phyloP scores from a whole-genome alignment of 2,113 vertebrate genomes.

The Chloropsis hardwickii region DNA sequence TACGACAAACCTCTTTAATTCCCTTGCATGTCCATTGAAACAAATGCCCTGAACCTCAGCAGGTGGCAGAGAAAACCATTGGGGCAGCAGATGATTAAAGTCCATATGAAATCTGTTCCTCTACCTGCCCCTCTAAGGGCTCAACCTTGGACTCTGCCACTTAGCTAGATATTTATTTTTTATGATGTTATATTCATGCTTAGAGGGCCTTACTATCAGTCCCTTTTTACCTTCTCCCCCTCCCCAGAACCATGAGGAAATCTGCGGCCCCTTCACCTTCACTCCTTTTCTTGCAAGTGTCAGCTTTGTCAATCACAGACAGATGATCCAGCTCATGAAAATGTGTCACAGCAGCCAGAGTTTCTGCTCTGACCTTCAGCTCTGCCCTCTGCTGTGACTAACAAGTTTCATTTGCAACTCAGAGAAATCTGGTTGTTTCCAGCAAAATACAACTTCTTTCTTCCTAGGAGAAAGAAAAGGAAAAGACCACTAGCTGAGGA shows the following conservation, averaged over 20 bases:
- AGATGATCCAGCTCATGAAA: conserved; percentile 66
- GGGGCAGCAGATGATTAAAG: background rate
- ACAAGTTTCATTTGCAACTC: conserved; percentile 66
- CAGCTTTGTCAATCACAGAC: conserved; percentile 69
- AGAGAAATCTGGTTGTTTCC: conserved; percentile 52
- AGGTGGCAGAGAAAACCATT: background rate
- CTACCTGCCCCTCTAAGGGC: background rate
- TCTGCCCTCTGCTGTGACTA: conserved; percentile 67
- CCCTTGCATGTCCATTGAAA: background rate
- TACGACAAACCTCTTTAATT: background rate
- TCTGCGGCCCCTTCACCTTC: conserved; percentile 54
- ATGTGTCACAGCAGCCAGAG: conserved; percentile 53
- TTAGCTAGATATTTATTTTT: conserved; percentile 1
- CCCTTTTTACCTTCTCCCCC: background rate
- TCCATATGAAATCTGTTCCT: background rate
- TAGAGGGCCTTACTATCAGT: background rate
- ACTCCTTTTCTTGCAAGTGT: conserved; percentile 49
- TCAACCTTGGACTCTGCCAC: background rate
- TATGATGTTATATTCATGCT: conserved; percentile 8
- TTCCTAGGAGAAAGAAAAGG: background rate
- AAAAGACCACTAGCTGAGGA: background rate
- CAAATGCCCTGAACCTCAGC: background rate
- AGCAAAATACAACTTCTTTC: conserved; percentile 28
- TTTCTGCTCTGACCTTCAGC: conserved; percentile 63
- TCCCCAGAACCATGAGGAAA: conserved; percentile 1